Conservation (phyloP, 2,888 invertebrate species). For the Synergus laeviventris region DNA sequence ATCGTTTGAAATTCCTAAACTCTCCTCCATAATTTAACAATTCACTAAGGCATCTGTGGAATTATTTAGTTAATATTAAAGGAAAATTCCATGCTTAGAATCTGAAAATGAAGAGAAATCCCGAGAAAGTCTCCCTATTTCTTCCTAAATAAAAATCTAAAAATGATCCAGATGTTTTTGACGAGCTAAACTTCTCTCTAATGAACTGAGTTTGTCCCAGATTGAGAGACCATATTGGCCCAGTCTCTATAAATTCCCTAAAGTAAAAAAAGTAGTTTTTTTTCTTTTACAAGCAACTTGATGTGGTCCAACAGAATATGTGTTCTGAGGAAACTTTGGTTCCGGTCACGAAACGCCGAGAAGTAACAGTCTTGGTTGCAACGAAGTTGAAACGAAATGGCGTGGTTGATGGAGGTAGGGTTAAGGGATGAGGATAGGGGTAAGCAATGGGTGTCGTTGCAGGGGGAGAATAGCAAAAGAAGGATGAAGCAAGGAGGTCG, state of each 20-base stretch:
- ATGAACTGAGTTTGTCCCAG: background rate
- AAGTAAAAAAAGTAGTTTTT: background rate
- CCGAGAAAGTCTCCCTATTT: no score
- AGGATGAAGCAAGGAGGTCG: slow-evolving; percentile 55
- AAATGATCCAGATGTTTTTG: background rate
- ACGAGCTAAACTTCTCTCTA: background rate
- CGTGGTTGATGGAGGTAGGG: slow-evolving; percentile 4
- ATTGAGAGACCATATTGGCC: background rate
- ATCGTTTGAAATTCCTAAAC: no score
- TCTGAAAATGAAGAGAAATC: no score
- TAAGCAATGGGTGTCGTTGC: slow-evolving; percentile 45
- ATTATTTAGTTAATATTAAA: no score
- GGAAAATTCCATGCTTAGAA: no score
- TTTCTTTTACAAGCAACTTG: background rate
- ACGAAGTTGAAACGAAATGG: slow-evolving; percentile 36
- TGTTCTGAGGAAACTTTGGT: slow-evolving; percentile 19
- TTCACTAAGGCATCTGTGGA: no score
- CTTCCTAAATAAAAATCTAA: no score
- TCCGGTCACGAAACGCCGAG: slow-evolving; percentile 22
- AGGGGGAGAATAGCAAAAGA: slow-evolving; percentile 47
- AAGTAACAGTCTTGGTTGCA: slow-evolving; percentile 36
- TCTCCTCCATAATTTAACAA: no score
- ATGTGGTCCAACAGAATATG: slow-evolving; percentile 32
- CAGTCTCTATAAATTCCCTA: background rate
- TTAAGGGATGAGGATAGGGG: slow-evolving; percentile 20